phyloP scores from a whole-genome alignment of 2,888 invertebrate species.

The Punctoribates punctum region DNA sequence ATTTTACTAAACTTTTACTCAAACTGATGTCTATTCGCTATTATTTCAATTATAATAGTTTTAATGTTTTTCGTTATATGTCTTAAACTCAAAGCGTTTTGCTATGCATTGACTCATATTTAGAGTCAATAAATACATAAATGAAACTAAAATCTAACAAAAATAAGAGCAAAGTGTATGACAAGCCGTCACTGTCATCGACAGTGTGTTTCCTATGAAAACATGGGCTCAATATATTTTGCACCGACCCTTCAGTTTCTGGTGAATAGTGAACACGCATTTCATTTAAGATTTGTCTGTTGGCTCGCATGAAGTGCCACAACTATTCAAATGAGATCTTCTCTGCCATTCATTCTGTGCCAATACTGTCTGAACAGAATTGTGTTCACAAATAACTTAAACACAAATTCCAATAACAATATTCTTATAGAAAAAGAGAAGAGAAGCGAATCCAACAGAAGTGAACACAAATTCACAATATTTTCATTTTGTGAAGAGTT shows the following conservation, averaged over 20 bases:
- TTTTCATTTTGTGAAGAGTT: too few relatives aligned
- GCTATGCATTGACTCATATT: too few relatives aligned
- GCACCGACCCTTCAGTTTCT: neutral
- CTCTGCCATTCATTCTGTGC: neutral
- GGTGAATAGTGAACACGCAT: neutral
- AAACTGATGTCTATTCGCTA: too few relatives aligned
- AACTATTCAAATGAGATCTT: slow-evolving; percentile 12
- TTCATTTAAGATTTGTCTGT: neutral
- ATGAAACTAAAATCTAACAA: neutral
- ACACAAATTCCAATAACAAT: neutral
- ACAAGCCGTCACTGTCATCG: slow-evolving; percentile 14
- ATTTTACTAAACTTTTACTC: neutral
- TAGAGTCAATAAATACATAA: too few relatives aligned
- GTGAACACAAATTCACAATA: too few relatives aligned
- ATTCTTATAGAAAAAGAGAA: too few relatives aligned
- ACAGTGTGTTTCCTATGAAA: slow-evolving; percentile 8
- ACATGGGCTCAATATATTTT: neutral
- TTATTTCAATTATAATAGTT: too few relatives aligned
- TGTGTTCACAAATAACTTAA: neutral
- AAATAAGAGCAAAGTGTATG: neutral
- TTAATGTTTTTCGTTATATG: too few relatives aligned
- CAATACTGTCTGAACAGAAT: neutral
- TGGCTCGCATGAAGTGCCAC: neutral
- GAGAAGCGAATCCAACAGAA: too few relatives aligned
- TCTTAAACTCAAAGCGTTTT: too few relatives aligned